These are phyloP conservation scores for Paradoxurus hermaphroditus DNA, from an alignment of 2,113 vertebrate genomes.

Conservation along the genomic window DNA sequence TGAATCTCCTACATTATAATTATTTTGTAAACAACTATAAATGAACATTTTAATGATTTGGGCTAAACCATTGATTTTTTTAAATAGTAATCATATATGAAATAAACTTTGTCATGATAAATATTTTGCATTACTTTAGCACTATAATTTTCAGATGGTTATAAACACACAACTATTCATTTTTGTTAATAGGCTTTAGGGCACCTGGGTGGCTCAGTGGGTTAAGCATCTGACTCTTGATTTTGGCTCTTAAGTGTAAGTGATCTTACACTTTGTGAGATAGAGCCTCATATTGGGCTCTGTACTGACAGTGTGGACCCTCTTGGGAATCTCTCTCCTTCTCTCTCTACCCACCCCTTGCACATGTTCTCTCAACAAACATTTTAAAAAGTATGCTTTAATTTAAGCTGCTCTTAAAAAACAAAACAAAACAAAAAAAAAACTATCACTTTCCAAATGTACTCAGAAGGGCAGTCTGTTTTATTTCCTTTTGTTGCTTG, in stretches of 20 bases:
- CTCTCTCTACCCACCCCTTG: no score
- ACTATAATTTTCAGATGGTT: neutral
- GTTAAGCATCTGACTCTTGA: no score
- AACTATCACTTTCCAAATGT: neutral
- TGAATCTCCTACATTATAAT: neutral
- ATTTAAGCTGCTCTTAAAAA: neutral
- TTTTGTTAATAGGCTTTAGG: neutral
- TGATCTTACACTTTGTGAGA: no score
- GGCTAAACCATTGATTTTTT: neutral
- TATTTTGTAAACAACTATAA: neutral
- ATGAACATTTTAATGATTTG: neutral
- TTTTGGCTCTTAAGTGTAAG: no score
- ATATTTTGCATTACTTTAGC: neutral
- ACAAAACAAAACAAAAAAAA: neutral
- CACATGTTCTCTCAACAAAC: no score
- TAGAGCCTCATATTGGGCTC: no score
- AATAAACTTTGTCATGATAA: neutral
- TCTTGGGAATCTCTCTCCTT: no score
- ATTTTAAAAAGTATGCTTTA: neutral
- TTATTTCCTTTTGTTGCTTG: neutral
- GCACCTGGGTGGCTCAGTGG: no score
- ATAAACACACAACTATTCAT: neutral
- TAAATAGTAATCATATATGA: neutral
- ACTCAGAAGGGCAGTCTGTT: neutral
- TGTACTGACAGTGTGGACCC: no score